phyloP scores from a whole-genome alignment of 2,113 vertebrate genomes.

The Myiozetetes cayanensis region DNA sequence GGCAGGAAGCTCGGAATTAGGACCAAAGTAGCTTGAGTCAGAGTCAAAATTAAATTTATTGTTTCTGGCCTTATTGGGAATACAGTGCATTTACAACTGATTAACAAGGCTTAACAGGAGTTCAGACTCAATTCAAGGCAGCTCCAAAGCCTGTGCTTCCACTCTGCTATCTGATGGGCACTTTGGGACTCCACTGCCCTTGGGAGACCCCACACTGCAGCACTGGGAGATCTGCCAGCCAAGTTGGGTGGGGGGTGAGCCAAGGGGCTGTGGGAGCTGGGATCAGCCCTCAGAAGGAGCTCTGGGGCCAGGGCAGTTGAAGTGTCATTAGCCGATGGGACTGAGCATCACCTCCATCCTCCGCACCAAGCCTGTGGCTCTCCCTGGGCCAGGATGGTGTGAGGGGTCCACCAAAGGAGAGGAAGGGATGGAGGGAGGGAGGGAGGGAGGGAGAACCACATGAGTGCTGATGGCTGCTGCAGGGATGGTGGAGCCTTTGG shows the following conservation, averaged over 20 bases:
- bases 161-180: slow-evolving; percentile 47
- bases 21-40: slow-evolving; percentile 44
- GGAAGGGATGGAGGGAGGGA: background rate
- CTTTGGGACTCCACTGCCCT: slow-evolving; percentile 3
- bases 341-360: background rate
- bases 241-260: background rate
- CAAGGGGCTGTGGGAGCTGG: background rate
- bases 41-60: slow-evolving; percentile 55
- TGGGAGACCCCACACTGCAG: background rate
- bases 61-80: slow-evolving; percentile 48
- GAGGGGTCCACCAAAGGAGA: rapidly evolving
- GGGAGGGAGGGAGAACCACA: background rate
- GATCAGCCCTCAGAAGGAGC: background rate
- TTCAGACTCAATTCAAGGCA: slow-evolving; percentile 30
- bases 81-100: slow-evolving; percentile 38
- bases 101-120: slow-evolving; percentile 40
- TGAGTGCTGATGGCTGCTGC: rapidly evolving
- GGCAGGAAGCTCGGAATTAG: slow-evolving; percentile 15
- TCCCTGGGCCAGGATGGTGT: background rate
- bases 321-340: background rate
- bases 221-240: slow-evolving; percentile 22
- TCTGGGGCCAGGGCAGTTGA: background rate
- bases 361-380: background rate
- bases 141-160: slow-evolving; percentile 42
- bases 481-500: background rate